Conservation (phyloP, 2,797 vertebrate species). For the Masticophis lateralis region DNA sequence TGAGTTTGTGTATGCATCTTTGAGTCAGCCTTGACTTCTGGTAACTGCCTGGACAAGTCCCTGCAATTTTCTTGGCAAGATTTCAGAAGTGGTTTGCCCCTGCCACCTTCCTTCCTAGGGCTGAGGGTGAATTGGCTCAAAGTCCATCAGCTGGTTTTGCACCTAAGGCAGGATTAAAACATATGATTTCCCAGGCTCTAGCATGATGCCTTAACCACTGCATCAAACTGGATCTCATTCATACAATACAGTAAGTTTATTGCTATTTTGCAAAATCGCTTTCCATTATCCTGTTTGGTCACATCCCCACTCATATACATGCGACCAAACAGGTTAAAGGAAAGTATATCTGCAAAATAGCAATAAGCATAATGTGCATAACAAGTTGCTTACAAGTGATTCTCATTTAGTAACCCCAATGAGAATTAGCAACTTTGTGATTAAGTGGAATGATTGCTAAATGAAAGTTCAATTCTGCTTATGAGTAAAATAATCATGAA, state of each 20-base stretch:
- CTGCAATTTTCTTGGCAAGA: not conserved
- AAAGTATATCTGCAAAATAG: not conserved
- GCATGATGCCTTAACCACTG: not conserved
- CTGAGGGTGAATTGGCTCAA: not conserved
- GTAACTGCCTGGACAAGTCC: not conserved
- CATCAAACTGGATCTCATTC: not conserved
- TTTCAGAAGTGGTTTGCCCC: not conserved
- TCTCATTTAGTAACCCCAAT: not conserved
- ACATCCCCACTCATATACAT: not conserved
- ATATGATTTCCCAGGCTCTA: not conserved
- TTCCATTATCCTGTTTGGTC: not conserved
- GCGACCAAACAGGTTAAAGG: not conserved
- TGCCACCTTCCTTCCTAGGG: not conserved
- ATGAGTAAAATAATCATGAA: not conserved
- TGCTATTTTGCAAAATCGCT: not conserved
- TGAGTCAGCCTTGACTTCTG: not conserved
- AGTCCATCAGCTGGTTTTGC: not conserved
- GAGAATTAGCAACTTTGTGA: not conserved
- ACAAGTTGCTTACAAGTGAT: not conserved
- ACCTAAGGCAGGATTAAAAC: not conserved
- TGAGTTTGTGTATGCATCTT: not conserved
- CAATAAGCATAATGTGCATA: not conserved
- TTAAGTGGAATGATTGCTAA: not conserved
- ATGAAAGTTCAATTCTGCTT: not conserved
- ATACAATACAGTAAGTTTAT: not conserved